phyloP scores from a whole-genome alignment of 2,797 vertebrate species.

The Gobio occitaniae region DNA sequence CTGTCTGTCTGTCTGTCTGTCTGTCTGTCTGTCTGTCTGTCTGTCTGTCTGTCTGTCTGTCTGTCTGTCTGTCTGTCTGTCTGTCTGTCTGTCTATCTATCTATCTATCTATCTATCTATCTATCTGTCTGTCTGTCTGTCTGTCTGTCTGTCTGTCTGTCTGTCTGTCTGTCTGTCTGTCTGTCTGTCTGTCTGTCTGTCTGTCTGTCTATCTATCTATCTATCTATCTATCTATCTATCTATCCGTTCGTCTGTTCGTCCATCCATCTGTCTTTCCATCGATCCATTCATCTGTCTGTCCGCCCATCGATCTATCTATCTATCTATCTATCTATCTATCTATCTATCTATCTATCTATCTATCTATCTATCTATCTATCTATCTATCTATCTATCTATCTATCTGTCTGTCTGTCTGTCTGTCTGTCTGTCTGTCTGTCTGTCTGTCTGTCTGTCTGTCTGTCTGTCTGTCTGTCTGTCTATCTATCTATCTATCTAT shows the following conservation, averaged over 20 bases:
- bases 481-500: neutral
- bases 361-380: neutral
- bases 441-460: neutral
- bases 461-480: neutral
- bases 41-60: fast-evolving
- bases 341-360: neutral
- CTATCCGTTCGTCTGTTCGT: fast-evolving
- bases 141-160: fast-evolving
- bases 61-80: neutral
- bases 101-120: no score
- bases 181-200: neutral
- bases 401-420: fast-evolving
- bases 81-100: neutral
- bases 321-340: neutral
- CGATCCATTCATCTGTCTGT: neutral
- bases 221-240: neutral
- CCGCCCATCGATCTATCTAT: fast-evolving
- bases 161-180: neutral
- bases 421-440: neutral
- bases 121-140: neutral
- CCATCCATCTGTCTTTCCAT: fast-evolving
- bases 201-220: neutral
- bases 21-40: neutral
- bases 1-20: no score
- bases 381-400: fast-evolving